Evolutionary conservation across 2,113 vertebrate species (phyloP).

Genomic region (Phyllopteryx taeniolatus): DNA sequence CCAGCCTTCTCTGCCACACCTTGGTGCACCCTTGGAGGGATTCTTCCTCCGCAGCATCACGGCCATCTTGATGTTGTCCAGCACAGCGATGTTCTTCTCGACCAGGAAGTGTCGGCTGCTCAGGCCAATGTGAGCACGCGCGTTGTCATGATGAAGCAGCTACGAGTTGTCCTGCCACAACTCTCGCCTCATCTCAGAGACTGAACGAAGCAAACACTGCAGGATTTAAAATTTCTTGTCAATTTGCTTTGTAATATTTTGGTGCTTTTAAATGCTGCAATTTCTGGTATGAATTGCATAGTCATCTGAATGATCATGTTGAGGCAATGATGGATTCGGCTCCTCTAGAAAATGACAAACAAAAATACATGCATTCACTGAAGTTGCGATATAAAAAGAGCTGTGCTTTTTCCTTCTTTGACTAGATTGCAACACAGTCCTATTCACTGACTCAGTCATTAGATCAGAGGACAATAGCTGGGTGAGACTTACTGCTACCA

Average conservation of each 20-base stretch:
- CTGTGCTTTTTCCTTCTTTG: conserved; percentile 16
- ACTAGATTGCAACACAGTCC: conserved; percentile 13
- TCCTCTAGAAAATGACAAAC: not conserved
- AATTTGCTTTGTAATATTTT: not conserved
- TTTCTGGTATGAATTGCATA: not conserved
- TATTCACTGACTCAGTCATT: conserved; percentile 22
- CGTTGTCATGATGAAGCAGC: too few species aligned
- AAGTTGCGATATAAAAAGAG: conserved; percentile 2
- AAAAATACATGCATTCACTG: not conserved
- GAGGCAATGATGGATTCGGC: not conserved
- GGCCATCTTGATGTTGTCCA: too few species aligned
- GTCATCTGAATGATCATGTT: not conserved
- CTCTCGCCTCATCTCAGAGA: too few species aligned
- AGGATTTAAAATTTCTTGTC: too few species aligned
- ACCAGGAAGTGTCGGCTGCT: too few species aligned
- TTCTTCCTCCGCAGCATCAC: too few species aligned
- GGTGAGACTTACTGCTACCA: conserved; percentile 42
- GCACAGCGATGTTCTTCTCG: too few species aligned
- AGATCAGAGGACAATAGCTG: conserved; percentile 39
- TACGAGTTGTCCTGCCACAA: too few species aligned
- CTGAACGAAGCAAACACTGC: too few species aligned
- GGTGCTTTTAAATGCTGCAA: not conserved
- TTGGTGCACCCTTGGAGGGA: too few species aligned
- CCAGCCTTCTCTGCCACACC: too few species aligned
- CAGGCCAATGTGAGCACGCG: too few species aligned